Percentiles rank a stretch among this genome's conserved stretches.
phyloP scores from a whole-genome alignment of 2,888 invertebrate genomes.

The Eueremaeus valkanovi region DNA sequence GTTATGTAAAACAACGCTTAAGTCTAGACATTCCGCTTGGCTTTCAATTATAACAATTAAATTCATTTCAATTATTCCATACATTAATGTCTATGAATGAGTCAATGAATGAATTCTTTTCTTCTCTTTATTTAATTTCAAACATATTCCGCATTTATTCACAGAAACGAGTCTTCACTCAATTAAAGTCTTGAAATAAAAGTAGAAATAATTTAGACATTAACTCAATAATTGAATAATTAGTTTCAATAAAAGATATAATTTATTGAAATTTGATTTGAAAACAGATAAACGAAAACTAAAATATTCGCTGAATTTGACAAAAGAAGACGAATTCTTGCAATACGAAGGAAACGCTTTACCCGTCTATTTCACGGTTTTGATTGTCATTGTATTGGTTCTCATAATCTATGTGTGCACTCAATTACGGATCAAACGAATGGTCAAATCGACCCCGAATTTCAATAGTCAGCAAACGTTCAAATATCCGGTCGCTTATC shows the following conservation, averaged over 20 bases:
- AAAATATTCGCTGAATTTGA: not conserved
- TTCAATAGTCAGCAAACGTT: not conserved
- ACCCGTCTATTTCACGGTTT: constrained; percentile 41
- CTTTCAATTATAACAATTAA: too few species aligned
- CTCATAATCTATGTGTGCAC: constrained; percentile 43
- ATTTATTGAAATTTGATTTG: not conserved
- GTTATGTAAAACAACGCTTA: too few species aligned
- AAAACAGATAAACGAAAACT: constrained; percentile 19
- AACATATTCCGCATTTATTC: too few species aligned
- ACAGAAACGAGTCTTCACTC: too few species aligned
- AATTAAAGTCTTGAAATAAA: too few species aligned
- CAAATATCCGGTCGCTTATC: not conserved
- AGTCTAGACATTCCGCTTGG: too few species aligned
- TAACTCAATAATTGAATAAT: not conserved
- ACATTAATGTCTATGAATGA: too few species aligned
- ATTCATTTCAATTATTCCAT: too few species aligned
- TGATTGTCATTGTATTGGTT: constrained; percentile 42
- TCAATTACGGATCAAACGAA: constrained; percentile 33
- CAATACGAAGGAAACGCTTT: not conserved
- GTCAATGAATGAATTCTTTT: too few species aligned
- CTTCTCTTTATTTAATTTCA: too few species aligned
- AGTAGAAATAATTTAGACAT: too few species aligned
- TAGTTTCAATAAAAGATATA: too few species aligned
- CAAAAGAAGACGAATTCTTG: not conserved
- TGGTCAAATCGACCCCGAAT: not conserved